phyloP scores from a whole-genome alignment of 1,140 invertebrate species.

The Hesperophylax magnus region DNA sequence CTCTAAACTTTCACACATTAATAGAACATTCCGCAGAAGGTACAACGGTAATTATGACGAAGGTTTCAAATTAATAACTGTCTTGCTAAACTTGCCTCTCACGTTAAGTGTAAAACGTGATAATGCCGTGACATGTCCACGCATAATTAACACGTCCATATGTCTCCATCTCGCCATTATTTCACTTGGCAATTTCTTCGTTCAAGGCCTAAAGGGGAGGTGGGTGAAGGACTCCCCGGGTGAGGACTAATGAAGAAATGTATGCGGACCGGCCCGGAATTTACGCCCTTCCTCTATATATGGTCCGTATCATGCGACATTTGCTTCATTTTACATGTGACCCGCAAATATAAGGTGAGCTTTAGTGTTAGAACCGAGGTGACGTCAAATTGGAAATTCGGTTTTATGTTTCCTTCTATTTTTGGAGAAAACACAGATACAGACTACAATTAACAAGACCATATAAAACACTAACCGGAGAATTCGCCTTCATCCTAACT shows the following conservation, averaged over 20 bases:
- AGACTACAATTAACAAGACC: too few relatives aligned
- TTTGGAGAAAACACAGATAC: too few relatives aligned
- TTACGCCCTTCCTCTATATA: conserved; percentile 25
- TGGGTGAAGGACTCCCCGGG: conserved; percentile 34
- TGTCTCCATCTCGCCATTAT: conserved; percentile 34
- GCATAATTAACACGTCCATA: conserved; percentile 32
- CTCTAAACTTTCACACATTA: too few relatives aligned
- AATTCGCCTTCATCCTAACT: too few relatives aligned
- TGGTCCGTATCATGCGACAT: conserved; percentile 44
- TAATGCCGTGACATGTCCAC: conserved; percentile 13
- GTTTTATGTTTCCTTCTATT: too few relatives aligned
- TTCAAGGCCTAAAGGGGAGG: conserved; percentile 14
- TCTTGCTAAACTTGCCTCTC: conserved; percentile 9
- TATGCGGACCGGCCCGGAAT: conserved; percentile 25
- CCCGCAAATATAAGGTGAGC: conserved; percentile 35
- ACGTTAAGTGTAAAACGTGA: conserved; percentile 29
- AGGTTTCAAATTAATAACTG: background rate
- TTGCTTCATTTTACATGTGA: conserved; percentile 34
- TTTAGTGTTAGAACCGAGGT: background rate
- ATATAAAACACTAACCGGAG: too few relatives aligned
- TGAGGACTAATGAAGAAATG: conserved; percentile 54
- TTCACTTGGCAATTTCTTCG: conserved; percentile 9
- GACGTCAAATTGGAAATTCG: too few relatives aligned
- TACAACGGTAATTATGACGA: too few relatives aligned
- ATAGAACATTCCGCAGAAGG: too few relatives aligned